Evolutionary conservation across 2,113 vertebrate genomes (phyloP).

Genomic region (Salvator merianae): DNA sequence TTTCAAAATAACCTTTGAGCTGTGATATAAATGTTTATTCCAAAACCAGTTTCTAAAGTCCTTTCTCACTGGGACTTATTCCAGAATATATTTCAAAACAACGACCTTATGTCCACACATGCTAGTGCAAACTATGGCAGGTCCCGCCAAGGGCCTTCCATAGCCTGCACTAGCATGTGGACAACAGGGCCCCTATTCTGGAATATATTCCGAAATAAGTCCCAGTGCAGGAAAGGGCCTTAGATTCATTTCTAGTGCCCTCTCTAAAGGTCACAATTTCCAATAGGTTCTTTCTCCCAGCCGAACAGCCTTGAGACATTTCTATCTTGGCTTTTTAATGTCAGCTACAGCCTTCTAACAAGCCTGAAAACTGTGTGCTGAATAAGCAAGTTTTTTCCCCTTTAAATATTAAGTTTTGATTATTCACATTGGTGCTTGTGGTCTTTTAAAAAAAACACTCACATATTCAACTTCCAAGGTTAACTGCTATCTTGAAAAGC

Average conservation of each 20-base stretch:
- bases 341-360: background rate
- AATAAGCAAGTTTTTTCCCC: constrained; percentile 19
- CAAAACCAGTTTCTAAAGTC: constrained; percentile 1
- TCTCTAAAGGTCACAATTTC: background rate
- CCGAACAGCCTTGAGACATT: background rate
- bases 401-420: background rate
- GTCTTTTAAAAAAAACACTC: constrained; percentile 28
- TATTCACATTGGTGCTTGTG: background rate
- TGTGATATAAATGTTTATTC: rapidly evolving
- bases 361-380: background rate
- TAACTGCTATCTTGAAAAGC: constrained; percentile 55
- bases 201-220: too few relatives aligned
- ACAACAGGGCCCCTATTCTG: too few relatives aligned
- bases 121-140: too few relatives aligned
- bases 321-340: background rate
- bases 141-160: too few relatives aligned
- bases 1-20: background rate
- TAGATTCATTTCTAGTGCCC: background rate
- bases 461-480: constrained; percentile 39
- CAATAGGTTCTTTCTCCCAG: background rate
- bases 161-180: too few relatives aligned
- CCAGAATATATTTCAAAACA: too few relatives aligned
- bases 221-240: too few relatives aligned
- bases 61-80: too few relatives aligned
- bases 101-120: too few relatives aligned